Evolutionary conservation across 2,113 vertebrate genomes (phyloP), one percentile per base, ranked within the genome.

Genomic region (Heliornis fulica): DNA sequence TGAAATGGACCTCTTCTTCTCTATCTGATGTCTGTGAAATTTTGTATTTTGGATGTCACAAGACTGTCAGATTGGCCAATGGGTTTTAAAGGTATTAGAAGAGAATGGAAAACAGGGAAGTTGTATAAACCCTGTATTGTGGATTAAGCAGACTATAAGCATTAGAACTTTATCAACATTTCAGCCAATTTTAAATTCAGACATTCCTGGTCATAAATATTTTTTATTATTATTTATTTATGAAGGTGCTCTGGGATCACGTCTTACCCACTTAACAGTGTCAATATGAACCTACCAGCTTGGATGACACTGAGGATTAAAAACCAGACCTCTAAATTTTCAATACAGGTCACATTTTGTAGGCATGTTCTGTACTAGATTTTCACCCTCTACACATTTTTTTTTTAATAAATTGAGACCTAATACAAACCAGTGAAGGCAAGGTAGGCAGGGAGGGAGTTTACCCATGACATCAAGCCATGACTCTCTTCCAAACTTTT

Each of bases 281-380:
- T 54, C 25, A 31, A 5, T 6, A 21, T 15, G 41, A 54, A 68
- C 10, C 18, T 69, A 29, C 46, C 16, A 70, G 21, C 10, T 19
- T 59, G 69, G 46, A 29, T 88, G 48, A 48, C 17, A 50, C 4
- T 6, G 4, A 70, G 9, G 16, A 71, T 15, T n/a, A 19, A 82
- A 89, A 64, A 43, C 9, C 0, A 1, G 54, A 70, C 7, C 13
- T 86, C 40, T 45, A 15, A 6, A n/a, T 68, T 60, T 74, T 60
- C 1, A 1, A 21, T 69, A n/a, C 54, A 50, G 2, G 10, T 4
- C 8, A 4, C 23, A 4, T 50, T 79, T 65, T 40, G 5, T 22
- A 40, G 11, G 1, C 48, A 20, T 64, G 9, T 1, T 41, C 66
- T 57, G 18, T 25, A 34, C 43, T 60, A 60, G 16, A 82, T 53